These are phyloP conservation scores for Dysmachus trigonus DNA, from an alignment of 2,888 invertebrate species.

Conservation along the genomic window DNA sequence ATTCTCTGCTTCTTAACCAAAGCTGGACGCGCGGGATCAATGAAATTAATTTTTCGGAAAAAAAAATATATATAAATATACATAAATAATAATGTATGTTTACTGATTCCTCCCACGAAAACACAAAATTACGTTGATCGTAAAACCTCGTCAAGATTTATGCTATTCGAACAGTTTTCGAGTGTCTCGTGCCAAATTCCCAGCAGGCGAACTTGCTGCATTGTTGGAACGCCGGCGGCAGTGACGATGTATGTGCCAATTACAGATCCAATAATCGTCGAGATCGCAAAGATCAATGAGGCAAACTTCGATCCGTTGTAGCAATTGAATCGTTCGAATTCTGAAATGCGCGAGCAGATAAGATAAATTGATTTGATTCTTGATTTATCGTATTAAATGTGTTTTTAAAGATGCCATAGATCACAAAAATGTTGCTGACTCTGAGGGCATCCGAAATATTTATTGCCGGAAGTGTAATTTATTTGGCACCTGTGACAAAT, in stretches of 20 bases:
- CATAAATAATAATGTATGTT: not conserved
- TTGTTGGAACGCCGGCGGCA: not conserved
- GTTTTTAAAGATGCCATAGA: not conserved
- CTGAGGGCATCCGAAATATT: not conserved
- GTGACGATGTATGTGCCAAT: not conserved
- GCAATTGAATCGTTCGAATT: conserved; percentile 2
- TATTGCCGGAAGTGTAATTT: not conserved
- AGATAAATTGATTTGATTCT: not conserved
- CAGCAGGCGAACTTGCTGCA: not conserved
- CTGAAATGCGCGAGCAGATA: not conserved
- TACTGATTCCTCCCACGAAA: not conserved
- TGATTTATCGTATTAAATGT: not conserved
- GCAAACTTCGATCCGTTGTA: not conserved
- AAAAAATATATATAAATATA: not conserved
- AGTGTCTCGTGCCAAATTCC: conserved; percentile 11
- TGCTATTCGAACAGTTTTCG: not conserved
- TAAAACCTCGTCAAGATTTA: not conserved
- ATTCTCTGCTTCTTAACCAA: not conserved
- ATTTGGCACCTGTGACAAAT: not conserved
- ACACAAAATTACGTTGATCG: not conserved
- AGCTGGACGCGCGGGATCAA: not conserved
- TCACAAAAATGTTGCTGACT: not conserved
- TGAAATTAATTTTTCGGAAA: not conserved
- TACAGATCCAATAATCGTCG: not conserved
- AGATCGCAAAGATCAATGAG: not conserved